Evolutionary conservation across 1,140 invertebrate genomes (phyloP), one percentile per base, ranked within the genome.

Genomic region (Neoseiulus cucumeris): DNA sequence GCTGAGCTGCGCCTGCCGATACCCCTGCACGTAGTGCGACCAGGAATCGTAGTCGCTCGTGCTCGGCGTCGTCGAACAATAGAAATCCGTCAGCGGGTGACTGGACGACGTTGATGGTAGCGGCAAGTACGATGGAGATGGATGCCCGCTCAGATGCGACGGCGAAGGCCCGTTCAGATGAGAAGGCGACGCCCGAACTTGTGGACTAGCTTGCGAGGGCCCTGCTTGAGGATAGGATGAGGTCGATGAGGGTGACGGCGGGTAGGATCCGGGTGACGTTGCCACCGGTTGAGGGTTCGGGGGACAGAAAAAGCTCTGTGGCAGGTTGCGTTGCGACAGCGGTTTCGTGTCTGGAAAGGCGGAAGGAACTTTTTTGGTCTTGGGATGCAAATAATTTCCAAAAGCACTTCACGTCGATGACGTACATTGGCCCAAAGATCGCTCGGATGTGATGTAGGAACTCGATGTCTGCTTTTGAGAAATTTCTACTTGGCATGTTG

Each of bases 181-280:
- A 17, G 51, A 18, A 14, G 51, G 51, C 51, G 51, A 59, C 14
- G 33, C 17, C 2, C 51, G 25, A 4, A 59, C 6, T 25, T 59
- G 51, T 17, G 51, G 51, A 25, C 51, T 59, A 14, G 51, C 25
- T 9, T 59, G 51, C 4, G 51, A 59, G 14, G 51, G 51, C 1
- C 25, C 25, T 17, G 51, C 51, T 9, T 59, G 51, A 17, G 51
- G 51, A 25, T 59, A 59, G 51, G 51, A 59, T 59, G 51, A 59
- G 14, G 51, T 59, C 1, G 51, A 59, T 25, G 51, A 59, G 14
- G 51, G 51, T 9, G 51, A 59, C 5, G 51, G 51, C 33, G 51
- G 51, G 9, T 59, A 59, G 14, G 51, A 59, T 1, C 14, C 51
- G 22, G 51, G 22, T 4, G 51, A 59, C 14, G 33, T 14, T 14